Percentiles rank a stretch among this genome's conserved stretches.
Evolutionary conservation across 2,888 invertebrate genomes (phyloP).

Genomic region (Meta bourneti): DNA sequence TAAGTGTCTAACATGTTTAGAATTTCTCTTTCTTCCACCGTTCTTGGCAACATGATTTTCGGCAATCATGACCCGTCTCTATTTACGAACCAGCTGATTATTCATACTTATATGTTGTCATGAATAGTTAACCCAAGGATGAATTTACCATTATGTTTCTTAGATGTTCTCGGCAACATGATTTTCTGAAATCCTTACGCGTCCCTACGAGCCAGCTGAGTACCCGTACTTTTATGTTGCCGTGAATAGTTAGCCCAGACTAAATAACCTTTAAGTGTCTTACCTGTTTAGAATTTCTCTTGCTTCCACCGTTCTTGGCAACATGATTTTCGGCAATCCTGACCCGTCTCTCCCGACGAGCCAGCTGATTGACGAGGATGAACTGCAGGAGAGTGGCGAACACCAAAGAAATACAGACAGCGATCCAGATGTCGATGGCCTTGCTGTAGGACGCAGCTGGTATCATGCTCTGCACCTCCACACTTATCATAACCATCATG

Average conservation of each 20-base stretch:
- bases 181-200: too few relatives aligned
- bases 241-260: too few relatives aligned
- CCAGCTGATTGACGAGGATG: conserved; percentile 68
- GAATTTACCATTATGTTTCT: too few relatives aligned
- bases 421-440: conserved; percentile 74
- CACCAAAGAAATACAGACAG: conserved; percentile 65
- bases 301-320: conserved; percentile 64
- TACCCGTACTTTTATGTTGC: too few relatives aligned
- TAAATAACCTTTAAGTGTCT: too few relatives aligned
- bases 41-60: conserved; percentile 65
- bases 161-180: too few relatives aligned
- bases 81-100: conserved; percentile 66
- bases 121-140: too few relatives aligned
- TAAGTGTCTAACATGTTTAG: conserved; percentile 11
- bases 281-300: conserved; percentile 46
- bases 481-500: conserved; percentile 65
- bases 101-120: too few relatives aligned
- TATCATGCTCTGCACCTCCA: conserved; percentile 43
- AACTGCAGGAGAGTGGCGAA: conserved; percentile 64
- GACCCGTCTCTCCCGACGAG: conserved; percentile 62
- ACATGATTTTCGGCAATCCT: conserved; percentile 64
- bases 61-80: conserved; percentile 55
- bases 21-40: conserved; percentile 53
- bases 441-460: conserved; percentile 64
- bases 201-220: too few relatives aligned